phyloP scores from a whole-genome alignment of 2,797 vertebrate species.

The Phoxinus dragarum region DNA sequence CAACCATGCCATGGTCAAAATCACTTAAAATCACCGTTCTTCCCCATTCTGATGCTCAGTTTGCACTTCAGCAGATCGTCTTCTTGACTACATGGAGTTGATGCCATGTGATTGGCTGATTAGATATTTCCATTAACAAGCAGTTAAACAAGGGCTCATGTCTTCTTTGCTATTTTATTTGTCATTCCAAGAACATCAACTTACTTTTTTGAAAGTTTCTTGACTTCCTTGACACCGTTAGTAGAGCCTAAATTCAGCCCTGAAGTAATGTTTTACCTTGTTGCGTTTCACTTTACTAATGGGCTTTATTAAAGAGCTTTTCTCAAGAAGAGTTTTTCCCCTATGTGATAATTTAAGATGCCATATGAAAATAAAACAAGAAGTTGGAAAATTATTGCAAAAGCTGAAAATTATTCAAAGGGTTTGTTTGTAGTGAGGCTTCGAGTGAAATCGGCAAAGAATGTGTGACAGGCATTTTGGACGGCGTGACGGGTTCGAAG shows the following conservation, averaged over 20 bases:
- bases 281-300: not conserved
- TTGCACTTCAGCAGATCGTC: too few relatives aligned
- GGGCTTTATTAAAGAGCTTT: not conserved
- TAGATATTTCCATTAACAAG: too few relatives aligned
- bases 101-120: too few relatives aligned
- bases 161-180: not conserved
- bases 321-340: constrained; percentile 64
- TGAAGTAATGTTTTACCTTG: not conserved
- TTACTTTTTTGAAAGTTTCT: not conserved
- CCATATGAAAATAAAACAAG: constrained; percentile 65
- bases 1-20: too few relatives aligned
- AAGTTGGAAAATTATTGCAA: constrained; percentile 74
- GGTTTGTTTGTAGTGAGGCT: constrained; percentile 4
- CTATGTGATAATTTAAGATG: constrained; percentile 49
- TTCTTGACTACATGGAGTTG: too few relatives aligned
- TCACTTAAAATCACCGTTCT: too few relatives aligned
- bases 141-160: too few relatives aligned
- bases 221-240: not conserved
- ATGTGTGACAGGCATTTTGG: constrained; percentile 18
- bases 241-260: not conserved
- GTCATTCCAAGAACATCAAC: not conserved
- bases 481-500: not conserved
- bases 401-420: constrained; percentile 72
- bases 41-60: too few relatives aligned
- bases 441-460: not conserved